Base-by-base conservation (phyloP, 2,113 vertebrate species). In the Burhinus bistriatus region DNA sequence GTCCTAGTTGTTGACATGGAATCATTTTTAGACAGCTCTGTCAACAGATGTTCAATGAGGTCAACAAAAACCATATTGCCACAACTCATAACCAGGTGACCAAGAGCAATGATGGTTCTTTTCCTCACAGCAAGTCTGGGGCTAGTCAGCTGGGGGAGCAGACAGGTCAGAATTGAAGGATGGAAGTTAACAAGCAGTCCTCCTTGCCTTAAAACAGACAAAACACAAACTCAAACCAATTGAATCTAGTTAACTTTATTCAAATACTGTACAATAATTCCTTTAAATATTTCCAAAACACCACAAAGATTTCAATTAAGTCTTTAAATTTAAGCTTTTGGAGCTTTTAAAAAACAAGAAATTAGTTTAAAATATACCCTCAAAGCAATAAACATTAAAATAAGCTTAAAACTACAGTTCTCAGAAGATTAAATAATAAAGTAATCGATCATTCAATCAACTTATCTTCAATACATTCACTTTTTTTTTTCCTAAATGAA, bases 1-100 rank as follows among this genome's bases (percentile, higher is more conserved):
- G 99, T 99, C 93, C 99, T 99, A 92, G 99, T 99, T 96, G 99
- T 99, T 86, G 99, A 99, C 99, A 99, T 99, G 98, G 99, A 99
- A 98, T 99, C 99, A 95, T 99, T 99, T 98, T 99, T 98, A 52
- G 99, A 99, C 91, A 99, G 98, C 91, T 99, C 99, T 27, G 99
- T 98, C 93, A 99, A 99, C 13, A 99, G 98, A 98, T 99, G 99
- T 97, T 99, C 99, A 94, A 99, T 99, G 90, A 99, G 99, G 85
- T 99, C 99, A 95, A 99, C 99, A 98, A 99, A 99, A 95, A 99
- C 99, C 98, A 99, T 99, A 96, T 99, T 99, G 97, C 99, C 99
- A 90, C 99, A 99, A 97, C 99, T 99, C 99, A 99, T 99, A 89
- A 99, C 99, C 96, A 99, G 98, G 97, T 99, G 99, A 87, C 99